phyloP scores from a whole-genome alignment of 2,113 vertebrate species.

The Candoia aspera region DNA sequence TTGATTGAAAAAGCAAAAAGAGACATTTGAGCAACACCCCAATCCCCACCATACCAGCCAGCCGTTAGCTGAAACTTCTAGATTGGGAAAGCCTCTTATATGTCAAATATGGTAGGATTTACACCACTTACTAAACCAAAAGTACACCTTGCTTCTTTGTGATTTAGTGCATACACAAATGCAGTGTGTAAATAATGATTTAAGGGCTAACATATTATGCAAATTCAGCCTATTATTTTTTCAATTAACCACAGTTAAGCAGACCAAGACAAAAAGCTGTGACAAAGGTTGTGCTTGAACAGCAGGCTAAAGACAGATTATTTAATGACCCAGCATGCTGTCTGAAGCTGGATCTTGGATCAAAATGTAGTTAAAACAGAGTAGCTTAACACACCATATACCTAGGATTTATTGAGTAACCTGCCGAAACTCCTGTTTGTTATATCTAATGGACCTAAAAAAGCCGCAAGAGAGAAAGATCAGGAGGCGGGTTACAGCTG shows the following conservation, averaged over 20 bases:
- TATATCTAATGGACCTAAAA: neutral
- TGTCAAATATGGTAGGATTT: neutral
- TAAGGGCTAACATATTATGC: neutral
- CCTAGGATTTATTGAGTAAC: neutral
- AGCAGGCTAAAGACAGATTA: neutral
- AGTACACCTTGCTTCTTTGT: neutral
- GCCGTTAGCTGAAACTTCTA: neutral
- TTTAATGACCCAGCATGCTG: neutral
- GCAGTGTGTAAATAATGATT: neutral
- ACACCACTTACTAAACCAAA: neutral
- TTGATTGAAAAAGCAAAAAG: neutral
- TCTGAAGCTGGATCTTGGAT: neutral
- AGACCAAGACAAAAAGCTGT: neutral
- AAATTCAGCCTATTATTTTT: neutral
- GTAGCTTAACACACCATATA: neutral
- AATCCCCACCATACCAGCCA: neutral
- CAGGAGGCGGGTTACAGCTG: neutral
- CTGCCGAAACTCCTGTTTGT: neutral
- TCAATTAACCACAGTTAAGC: neutral
- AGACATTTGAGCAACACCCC: neutral
- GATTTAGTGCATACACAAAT: neutral
- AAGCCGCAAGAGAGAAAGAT: neutral
- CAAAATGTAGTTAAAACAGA: neutral
- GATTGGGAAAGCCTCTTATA: neutral
- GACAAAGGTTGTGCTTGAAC: neutral